Evolutionary conservation across 2,113 vertebrate species (phyloP), one percentile per base, ranked within the genome.

Genomic region (Lophotis ruficrista): DNA sequence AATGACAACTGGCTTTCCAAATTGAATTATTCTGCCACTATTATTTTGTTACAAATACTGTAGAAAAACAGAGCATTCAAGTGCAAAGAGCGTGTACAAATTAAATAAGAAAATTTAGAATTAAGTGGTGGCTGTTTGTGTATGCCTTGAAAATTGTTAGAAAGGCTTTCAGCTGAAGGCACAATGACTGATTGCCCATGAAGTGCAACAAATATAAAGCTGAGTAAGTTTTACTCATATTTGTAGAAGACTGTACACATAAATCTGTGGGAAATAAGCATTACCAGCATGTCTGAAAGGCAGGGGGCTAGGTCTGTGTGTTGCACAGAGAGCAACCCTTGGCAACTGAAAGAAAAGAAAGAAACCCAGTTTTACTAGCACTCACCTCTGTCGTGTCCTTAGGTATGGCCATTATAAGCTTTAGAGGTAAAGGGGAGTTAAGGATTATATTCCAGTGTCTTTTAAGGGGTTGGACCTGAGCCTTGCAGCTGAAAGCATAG

Each of bases 271-370:
- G 28, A 62, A 83, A 41, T 25, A 30, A 75, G 30, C 41, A 15
- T 16, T 57, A 35, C 16, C 61, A 58, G 28, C 19, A 4, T 27
- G n/a, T 24, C n/a, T 68, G 61, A 54, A 21, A 75, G 57, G 28
- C 21, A 51, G 53, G 25, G 16, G 71, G 45, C 51, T 7, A 37
- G 28, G 21, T 30, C 43, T 43, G 5, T 27, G 50, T 21, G 75
- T 8, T 20, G 47, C 50, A 53, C 43, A 48, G 41, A 56, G 38
- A 41, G 19, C 6, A 10, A 69, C 31, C 54, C 51, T 6, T 3
- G 3, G 54, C 56, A 75, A 41, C 5, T 0, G 0, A 70, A 41
- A 47, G 23, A 24, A 75, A 76, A 62, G 30, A 47, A 57, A n/a
- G 30, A 47, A 57, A n/a, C 33, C 4, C 38, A 27, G 10, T 24